phyloP scores from a whole-genome alignment of 2,888 invertebrate genomes.

The Electrophaes corylata region DNA sequence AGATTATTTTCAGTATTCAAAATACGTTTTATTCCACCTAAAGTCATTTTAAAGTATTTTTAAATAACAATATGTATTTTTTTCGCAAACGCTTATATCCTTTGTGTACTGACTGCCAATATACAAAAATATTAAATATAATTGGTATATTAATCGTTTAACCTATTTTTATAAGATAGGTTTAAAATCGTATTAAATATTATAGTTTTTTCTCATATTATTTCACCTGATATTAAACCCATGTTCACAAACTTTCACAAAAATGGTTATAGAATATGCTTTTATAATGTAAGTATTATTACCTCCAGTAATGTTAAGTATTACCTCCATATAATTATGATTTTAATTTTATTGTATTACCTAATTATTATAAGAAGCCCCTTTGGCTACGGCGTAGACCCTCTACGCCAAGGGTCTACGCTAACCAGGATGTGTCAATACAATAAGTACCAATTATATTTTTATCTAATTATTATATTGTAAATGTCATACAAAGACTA shows the following conservation, averaged over 20 bases:
- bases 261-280: slow-evolving; percentile 63
- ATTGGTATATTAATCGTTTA: slow-evolving; percentile 32
- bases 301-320: slow-evolving; percentile 81
- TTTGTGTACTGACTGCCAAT: slow-evolving; percentile 39
- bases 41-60: slow-evolving; percentile 43
- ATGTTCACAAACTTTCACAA: slow-evolving; percentile 76
- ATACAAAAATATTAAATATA: slow-evolving; percentile 35
- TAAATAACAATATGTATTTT: slow-evolving; percentile 19
- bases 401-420: slow-evolving; percentile 16
- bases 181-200: slow-evolving; percentile 31
- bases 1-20: slow-evolving; percentile 35
- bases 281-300: slow-evolving; percentile 79
- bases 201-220: slow-evolving; percentile 26
- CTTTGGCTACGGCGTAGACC: slow-evolving; percentile 17
- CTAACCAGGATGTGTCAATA: slow-evolving; percentile 41
- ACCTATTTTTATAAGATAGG: slow-evolving; percentile 39
- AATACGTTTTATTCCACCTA: slow-evolving; percentile 22
- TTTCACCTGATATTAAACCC: slow-evolving; percentile 47
- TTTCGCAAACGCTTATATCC: slow-evolving; percentile 32
- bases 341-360: slow-evolving; percentile 64
- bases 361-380: slow-evolving; percentile 40
- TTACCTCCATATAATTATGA: slow-evolving; percentile 71
- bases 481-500: slow-evolving; percentile 74
- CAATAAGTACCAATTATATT: slow-evolving; percentile 53
- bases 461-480: slow-evolving; percentile 70